Base-by-base conservation (phyloP, 2,113 vertebrate genomes). In the Heterotis niloticus region DNA sequence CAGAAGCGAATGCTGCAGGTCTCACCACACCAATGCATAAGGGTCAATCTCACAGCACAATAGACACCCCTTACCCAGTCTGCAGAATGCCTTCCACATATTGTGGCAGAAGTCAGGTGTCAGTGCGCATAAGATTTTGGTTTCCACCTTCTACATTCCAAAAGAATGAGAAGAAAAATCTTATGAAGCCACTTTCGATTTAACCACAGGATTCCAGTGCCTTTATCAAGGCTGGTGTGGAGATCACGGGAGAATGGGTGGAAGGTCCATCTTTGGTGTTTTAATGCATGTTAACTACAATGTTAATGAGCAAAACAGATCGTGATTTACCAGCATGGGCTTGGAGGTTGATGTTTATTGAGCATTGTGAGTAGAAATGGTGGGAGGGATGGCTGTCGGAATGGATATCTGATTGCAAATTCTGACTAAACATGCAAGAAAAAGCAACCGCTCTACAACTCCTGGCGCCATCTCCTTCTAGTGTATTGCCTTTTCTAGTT, bases 91-190 rank as follows among this genome's bases (percentile, higher is more conserved):
- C 13, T 20, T 23, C 10, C 18, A 66, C 18, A n/a, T 16, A 0
- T 72, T 72, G 70, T n/a, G 54, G n/a, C 24, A 23, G 20, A 20
- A n/a, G 70, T 56, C 54, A 52, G 56, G 62, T 23, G 1, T 59
- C 51, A 34, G 51, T 28, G 60, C 71, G 2, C 62, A 74, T 79
- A 74, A 66, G 71, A 79, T 79, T 75, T 79, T 79, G 78, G 71
- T 75, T 74, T 75, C 62, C 60, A 75, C 78, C 78, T 79, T 74
- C 78, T 79, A 29, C 9, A 79, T 79, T 79, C 78, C 64, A 57
- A 79, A 66, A 79, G 60, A 79, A 75, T 79, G 52, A 79, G 78
- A 66, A 79, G 78, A 79, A 79, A 79, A 79, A 79, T 79, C 78
- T 79, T 74, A 79, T 74, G 44, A 74, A 17, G 70, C 59, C 57